phyloP scores from a whole-genome alignment of 2,113 vertebrate species.

The Toxotes jaculatrix region DNA sequence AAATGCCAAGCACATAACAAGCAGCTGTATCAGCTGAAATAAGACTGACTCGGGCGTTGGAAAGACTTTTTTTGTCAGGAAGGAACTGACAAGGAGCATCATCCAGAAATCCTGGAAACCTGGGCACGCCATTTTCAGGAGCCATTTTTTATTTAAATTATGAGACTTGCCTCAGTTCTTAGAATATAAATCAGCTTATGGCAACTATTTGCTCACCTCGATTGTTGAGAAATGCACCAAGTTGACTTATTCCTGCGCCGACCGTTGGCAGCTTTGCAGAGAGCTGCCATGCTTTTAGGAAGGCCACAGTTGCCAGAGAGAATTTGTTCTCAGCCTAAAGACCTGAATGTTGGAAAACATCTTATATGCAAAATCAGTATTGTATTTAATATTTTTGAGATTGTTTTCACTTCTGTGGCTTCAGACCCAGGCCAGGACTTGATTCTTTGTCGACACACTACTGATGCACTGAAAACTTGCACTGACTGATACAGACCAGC shows the following conservation, averaged over 20 bases:
- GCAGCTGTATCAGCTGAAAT: constrained; percentile 57
- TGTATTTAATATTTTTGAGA: constrained; percentile 55
- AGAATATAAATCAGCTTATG: background rate
- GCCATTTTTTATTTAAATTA: too few species aligned
- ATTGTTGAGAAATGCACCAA: background rate
- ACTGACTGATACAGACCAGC: constrained; percentile 49
- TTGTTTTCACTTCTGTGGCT: constrained; percentile 26
- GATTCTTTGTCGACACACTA: constrained; percentile 53
- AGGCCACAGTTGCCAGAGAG: constrained; percentile 1
- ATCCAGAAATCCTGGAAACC: too few species aligned
- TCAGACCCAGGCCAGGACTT: constrained; percentile 13
- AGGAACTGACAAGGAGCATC: background rate
- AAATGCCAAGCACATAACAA: constrained; percentile 37
- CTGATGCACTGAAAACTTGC: constrained; percentile 72
- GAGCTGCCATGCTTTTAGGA: background rate
- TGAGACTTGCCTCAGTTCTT: background rate
- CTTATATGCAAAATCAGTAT: constrained; percentile 56
- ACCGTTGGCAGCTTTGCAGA: background rate
- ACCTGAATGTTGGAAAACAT: constrained; percentile 51
- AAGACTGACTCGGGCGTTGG: background rate
- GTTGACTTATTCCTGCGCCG: background rate
- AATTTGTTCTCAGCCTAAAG: background rate
- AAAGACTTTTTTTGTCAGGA: background rate
- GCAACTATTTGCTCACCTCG: constrained; percentile 7
- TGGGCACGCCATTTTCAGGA: too few species aligned